A percentile compares a stretch with the other conserved stretches of the same genome.
Conservation (phyloP, 2,113 vertebrate species). For the Menura novaehollandiae region DNA sequence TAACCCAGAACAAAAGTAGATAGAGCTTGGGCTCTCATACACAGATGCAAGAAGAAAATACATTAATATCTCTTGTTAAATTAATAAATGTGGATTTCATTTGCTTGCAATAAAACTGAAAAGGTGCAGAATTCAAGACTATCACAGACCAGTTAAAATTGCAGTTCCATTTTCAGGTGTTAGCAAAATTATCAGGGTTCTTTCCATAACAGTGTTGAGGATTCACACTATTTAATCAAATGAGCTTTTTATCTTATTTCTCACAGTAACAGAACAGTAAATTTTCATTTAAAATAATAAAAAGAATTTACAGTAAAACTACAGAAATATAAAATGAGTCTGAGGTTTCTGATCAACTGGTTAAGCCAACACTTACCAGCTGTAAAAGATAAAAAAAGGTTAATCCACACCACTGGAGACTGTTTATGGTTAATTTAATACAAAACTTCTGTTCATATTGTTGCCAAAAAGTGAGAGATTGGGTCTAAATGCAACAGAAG, state of each 20-base stretch:
- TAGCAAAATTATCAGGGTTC: neutral
- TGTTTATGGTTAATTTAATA: neutral
- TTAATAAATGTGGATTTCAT: neutral
- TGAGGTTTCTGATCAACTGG: neutral
- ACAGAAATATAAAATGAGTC: neutral
- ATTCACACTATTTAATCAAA: neutral
- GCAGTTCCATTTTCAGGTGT: neutral
- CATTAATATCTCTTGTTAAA: neutral
- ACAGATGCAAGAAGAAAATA: neutral
- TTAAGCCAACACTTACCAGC: neutral
- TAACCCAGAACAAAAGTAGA: neutral
- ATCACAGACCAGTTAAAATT: neutral
- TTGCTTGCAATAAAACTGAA: neutral
- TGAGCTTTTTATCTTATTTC: neutral
- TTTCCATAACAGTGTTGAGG: neutral
- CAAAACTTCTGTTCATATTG: neutral
- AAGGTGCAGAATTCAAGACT: neutral
- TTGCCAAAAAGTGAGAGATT: neutral
- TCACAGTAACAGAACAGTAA: neutral
- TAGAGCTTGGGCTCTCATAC: rapidly evolving
- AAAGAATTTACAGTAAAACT: neutral
- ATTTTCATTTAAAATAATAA: neutral
- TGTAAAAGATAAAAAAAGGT: neutral
- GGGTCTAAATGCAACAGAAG: neutral
- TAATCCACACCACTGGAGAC: neutral